Conservation (phyloP, 2,113 vertebrate species). For the Saccopteryx bilineata region DNA sequence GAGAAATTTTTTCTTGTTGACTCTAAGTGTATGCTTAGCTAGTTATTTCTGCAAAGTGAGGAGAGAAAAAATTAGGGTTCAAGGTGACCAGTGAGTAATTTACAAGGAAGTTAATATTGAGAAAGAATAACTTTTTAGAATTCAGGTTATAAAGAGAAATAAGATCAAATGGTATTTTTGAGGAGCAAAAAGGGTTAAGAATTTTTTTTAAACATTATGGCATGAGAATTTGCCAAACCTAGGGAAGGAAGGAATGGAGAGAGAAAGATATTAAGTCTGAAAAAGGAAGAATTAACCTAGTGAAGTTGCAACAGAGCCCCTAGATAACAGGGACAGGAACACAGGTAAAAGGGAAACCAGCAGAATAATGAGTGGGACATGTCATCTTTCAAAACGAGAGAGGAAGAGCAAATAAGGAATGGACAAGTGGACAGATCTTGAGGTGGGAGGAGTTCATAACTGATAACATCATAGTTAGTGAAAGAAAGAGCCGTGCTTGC, state of each 20-base stretch:
- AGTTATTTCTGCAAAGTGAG: background rate
- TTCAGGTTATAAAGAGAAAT: slow-evolving; percentile 13
- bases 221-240: background rate
- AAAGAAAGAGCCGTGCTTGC: background rate
- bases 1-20: background rate
- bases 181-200: background rate
- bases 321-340: background rate
- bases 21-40: background rate
- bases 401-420: background rate
- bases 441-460: background rate
- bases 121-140: background rate
- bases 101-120: background rate
- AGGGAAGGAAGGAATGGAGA: background rate
- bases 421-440: background rate
- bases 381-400: background rate
- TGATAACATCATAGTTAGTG: background rate
- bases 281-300: background rate
- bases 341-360: background rate
- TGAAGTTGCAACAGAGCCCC: background rate
- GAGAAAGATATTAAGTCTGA: background rate
- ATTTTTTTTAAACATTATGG: background rate
- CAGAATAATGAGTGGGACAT: background rate
- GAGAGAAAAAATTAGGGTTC: background rate
- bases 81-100: background rate
- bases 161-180: background rate